Evolutionary conservation across 2,888 invertebrate genomes (phyloP), one percentile per base, ranked within the genome.

Genomic region (Lasioglossum marginatum): DNA sequence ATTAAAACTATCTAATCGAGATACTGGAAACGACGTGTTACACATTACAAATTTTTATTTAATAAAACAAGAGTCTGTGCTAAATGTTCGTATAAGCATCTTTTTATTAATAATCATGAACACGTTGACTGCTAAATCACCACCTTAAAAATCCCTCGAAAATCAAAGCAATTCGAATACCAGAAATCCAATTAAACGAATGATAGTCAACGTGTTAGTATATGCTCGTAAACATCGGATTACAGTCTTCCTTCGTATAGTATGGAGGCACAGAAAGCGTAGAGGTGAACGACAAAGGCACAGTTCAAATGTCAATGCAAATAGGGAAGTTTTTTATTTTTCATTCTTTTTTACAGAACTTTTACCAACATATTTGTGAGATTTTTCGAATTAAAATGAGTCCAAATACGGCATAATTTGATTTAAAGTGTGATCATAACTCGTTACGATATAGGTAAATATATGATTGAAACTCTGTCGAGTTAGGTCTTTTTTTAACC

Each of bases 1-100:
- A 14, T 77, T 71, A 40, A 52, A 63, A 27, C 27, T 75, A 72
- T 66, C 48, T 40, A 40, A 76, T 34, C 31, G 8, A n/a, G 60
- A 60, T 40, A 40, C 45, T 19, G 40, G 27, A 76, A 34, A 66
- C 16, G 57, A 48, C 16, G 57, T 37, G 23, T 60, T 31, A 68
- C 34, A 16, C 34, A 43, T 57, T 34, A 60, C 19, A 48, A 23
- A 48, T 48, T 23, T 48, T 48, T 23, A 23, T 23, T 23, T 52
- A 52, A 52, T 52, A 52, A 52, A 52, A 52, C 52, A 52, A 52
- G 45, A 45, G 52, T 52, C 52, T 23, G 10, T 52, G 6, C 52
- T 52, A 23, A 52, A 52, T 52, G 52, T 10, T 52, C 8, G 4
- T 27, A 16, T 27, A 60, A 14, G 5, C 60, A 27, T 27, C 27